Conservation (phyloP, 2,113 vertebrate species). For the Clinocottus analis region DNA sequence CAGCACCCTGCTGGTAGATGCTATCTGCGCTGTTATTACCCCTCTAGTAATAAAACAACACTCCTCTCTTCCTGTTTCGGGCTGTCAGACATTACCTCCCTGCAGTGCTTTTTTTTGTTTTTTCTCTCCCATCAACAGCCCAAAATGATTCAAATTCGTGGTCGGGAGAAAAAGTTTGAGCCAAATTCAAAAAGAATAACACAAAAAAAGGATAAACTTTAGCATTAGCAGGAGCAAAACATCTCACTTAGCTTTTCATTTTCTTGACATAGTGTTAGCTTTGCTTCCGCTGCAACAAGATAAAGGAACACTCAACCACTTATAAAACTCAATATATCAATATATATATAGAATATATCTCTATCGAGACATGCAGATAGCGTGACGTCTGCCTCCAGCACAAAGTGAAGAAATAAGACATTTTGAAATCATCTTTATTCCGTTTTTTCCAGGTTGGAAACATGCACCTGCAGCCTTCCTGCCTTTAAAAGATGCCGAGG, state of each 20-base stretch:
- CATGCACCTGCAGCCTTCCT: background rate
- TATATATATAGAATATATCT: too few relatives aligned
- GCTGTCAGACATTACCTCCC: conserved; percentile 65
- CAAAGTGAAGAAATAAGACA: background rate
- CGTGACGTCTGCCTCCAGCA: background rate
- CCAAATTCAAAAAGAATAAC: background rate
- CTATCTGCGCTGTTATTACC: conserved; percentile 69
- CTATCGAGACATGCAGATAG: background rate
- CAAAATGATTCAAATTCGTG: conserved; percentile 40
- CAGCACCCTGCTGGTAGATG: conserved; percentile 73
- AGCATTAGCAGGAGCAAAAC: background rate
- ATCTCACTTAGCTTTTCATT: background rate
- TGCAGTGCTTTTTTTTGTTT: conserved; percentile 20
- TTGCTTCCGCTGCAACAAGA: too few relatives aligned
- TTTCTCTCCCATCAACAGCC: conserved; percentile 32
- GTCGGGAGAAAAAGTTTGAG: conserved; percentile 2
- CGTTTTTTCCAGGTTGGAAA: background rate
- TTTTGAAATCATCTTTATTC: background rate
- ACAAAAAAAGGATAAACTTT: too few relatives aligned
- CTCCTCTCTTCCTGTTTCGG: conserved; percentile 63
- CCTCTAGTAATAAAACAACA: conserved; percentile 79
- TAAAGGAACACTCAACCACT: background rate
- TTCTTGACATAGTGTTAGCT: too few relatives aligned
- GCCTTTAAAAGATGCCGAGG: background rate
- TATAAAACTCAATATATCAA: background rate